Evolutionary conservation across 2,888 invertebrate species (phyloP), one percentile per base, ranked within the genome.

Genomic region (Limnephilus marmoratus): DNA sequence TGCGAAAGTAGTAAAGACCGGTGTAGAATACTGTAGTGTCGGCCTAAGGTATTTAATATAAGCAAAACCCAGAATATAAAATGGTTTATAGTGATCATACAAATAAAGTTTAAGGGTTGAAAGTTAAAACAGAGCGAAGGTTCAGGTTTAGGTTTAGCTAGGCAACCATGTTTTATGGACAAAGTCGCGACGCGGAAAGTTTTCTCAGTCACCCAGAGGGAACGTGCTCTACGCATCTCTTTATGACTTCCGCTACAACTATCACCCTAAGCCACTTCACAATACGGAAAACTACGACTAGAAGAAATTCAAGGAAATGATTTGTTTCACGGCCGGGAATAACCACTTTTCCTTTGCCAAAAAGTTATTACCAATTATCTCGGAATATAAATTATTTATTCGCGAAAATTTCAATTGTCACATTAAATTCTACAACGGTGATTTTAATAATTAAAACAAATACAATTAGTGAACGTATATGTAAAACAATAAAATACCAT

Each of bases 51-150:
- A 86, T 45, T 86, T 86, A 37, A 45, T 45, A 86, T 86, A 45
- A 86, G 45, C 86, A 86, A 86, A 45, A 86, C 86, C 41, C 45
- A 45, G 87, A 15, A 68, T 31, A 68, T 68, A 87, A 87, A 87
- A 87, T 87, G 87, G n/a, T 92, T 92, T 90, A 90, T 90, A 82
- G 90, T 85, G 90, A 92, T 92, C 92, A 90, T 82, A 87, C 86
- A 90, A 92, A 92, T 92, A 92, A 92, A 92, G 92, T 92, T 92
- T 92, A 92, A 90, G 92, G 90, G 86, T 81, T 81, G 90, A 81
- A 92, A 92, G 86, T 90, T 92, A 92, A 91, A 92, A 90, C 91
- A 90, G 68, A 81, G 68, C 49, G 24, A 49, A 90, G 91, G 85
- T 88, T 91, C 88, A 82, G 87, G 49, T 87, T 88, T 82, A 82